phyloP scores from a whole-genome alignment of 1,140 invertebrate genomes.

The Meloidogyne exigua region DNA sequence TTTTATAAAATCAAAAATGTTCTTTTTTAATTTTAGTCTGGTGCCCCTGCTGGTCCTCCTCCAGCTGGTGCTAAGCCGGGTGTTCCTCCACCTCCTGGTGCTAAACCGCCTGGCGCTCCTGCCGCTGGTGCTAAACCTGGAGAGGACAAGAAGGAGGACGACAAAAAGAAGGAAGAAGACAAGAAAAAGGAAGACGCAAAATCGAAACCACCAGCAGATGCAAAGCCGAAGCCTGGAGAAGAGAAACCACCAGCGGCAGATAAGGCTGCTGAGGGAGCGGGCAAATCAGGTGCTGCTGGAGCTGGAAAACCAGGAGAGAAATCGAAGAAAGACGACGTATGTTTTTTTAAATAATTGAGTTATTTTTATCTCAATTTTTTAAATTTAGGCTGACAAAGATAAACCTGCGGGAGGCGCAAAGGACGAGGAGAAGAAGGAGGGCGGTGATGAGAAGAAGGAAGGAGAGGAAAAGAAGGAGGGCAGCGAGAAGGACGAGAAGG shows the following conservation, averaged over 20 bases:
- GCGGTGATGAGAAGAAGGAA: not conserved
- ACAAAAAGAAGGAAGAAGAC: not conserved
- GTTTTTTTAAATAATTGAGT: not conserved
- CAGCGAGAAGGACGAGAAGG: not conserved
- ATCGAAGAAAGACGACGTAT: constrained; percentile 1
- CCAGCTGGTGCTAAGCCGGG: not conserved
- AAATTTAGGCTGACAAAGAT: not conserved
- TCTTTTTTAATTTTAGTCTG: not conserved
- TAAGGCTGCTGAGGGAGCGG: not conserved
- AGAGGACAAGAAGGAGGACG: not conserved
- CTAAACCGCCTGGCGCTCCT: not conserved
- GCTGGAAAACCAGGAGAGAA: not conserved
- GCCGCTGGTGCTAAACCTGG: constrained; percentile 1
- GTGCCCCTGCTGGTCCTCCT: not conserved
- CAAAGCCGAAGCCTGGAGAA: not conserved
- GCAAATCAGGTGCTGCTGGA: not conserved
- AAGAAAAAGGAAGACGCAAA: not conserved
- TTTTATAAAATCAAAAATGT: not conserved
- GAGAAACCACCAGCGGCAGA: not conserved
- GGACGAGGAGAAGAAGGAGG: constrained; percentile 1
- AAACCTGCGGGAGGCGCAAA: not conserved
- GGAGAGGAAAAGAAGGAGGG: not conserved
- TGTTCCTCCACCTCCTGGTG: not conserved
- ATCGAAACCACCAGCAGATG: not conserved
- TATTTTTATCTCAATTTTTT: not conserved